Conservation (phyloP, 2,113 vertebrate genomes). For the Neodontobutis hainanensis region DNA sequence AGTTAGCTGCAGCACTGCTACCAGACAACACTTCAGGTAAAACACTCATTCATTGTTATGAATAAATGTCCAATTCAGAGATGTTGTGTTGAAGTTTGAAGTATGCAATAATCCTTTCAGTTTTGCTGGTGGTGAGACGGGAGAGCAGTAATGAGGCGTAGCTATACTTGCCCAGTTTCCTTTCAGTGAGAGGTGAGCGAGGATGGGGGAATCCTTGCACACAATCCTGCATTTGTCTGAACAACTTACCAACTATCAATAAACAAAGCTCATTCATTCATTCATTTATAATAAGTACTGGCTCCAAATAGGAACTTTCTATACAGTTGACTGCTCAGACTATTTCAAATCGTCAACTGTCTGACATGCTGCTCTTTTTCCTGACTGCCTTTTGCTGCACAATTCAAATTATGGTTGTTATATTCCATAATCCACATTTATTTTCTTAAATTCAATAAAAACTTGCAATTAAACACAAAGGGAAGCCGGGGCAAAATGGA, state of each 20-base stretch:
- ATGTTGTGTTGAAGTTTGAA: neutral
- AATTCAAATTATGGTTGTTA: conserved; percentile 42
- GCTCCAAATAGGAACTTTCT: conserved; percentile 37
- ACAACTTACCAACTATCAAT: conserved; percentile 35
- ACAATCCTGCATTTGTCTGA: conserved; percentile 17
- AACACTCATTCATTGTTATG: neutral
- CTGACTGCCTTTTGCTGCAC: conserved; percentile 14
- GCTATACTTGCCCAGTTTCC: conserved; percentile 16
- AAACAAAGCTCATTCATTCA: conserved; percentile 31
- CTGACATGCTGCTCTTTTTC: neutral
- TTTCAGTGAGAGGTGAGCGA: conserved; percentile 44
- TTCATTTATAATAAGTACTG: conserved; percentile 19
- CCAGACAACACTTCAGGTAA: conserved; percentile 1
- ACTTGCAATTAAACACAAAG: neutral
- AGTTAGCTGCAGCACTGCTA: conserved; percentile 1
- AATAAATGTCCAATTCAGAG: conserved; percentile 12
- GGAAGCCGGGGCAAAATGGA: neutral
- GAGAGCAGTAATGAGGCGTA: conserved; percentile 31
- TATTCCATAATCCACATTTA: conserved; percentile 37
- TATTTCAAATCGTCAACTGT: conserved; percentile 17
- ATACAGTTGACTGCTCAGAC: conserved; percentile 10
- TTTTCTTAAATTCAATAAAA: conserved; percentile 53
- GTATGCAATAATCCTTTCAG: conserved; percentile 18
- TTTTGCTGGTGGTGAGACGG: conserved; percentile 18
- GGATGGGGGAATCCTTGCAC: conserved; percentile 57